Evolutionary conservation across 2,113 vertebrate species (phyloP).

Genomic region (Herpetotheres cachinnans): DNA sequence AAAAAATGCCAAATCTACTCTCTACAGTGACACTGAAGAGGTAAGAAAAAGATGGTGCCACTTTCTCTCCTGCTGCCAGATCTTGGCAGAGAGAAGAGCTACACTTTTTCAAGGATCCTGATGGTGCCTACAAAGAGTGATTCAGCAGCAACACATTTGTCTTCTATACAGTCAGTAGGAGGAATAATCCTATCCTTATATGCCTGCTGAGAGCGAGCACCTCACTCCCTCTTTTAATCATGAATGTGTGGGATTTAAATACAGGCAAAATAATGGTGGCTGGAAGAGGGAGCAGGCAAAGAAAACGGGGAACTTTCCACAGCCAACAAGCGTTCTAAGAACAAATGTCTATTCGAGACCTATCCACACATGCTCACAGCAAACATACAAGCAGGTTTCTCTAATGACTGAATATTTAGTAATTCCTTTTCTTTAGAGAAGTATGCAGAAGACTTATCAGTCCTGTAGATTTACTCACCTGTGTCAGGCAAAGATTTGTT

Average conservation of each 20-base stretch:
- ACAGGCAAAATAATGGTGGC: not conserved
- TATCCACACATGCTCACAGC: not conserved
- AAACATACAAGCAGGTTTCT: not conserved
- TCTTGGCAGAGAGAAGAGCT: not conserved
- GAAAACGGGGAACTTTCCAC: not conserved
- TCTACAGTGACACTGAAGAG: not conserved
- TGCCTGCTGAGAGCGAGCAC: not conserved
- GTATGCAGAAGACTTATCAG: not conserved
- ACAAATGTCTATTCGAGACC: not conserved
- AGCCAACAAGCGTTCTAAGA: not conserved
- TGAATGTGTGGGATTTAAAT: not conserved
- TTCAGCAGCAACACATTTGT: not conserved
- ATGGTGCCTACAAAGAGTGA: not conserved
- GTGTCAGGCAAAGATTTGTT: not conserved
- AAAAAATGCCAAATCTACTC: not conserved
- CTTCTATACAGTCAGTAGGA: conserved; percentile 17
- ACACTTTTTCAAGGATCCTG: not conserved
- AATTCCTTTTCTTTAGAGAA: not conserved
- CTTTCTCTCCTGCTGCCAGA: not conserved
- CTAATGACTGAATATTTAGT: not conserved
- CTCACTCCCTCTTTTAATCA: not conserved
- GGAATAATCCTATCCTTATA: conserved; percentile 5
- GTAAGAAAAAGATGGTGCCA: not conserved
- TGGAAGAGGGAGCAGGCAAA: not conserved
- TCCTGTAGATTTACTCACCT: not conserved